A percentile compares a stretch with the other conserved stretches of the same genome.
phyloP scores from a whole-genome alignment of 2,113 vertebrate genomes.

The Sylvilagus bachmani region DNA sequence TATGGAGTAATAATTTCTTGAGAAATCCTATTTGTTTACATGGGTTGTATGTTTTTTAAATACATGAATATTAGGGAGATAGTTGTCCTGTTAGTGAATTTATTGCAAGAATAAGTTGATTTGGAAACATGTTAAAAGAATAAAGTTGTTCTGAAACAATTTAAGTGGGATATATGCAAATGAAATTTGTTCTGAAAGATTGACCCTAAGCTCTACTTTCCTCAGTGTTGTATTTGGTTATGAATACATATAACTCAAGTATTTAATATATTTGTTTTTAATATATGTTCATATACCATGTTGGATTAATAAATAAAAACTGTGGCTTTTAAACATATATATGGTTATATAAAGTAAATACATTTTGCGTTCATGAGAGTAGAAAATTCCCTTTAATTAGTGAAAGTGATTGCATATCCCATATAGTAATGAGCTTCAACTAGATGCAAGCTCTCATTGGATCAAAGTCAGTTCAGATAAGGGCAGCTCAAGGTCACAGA shows the following conservation, averaged over 20 bases:
- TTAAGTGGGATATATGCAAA: background rate
- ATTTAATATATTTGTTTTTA: background rate
- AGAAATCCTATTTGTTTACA: constrained; percentile 50
- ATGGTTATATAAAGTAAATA: background rate
- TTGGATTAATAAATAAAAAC: constrained; percentile 66
- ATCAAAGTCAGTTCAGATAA: constrained; percentile 91
- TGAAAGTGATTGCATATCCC: constrained; percentile 87
- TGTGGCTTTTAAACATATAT: background rate
- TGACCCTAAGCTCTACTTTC: background rate
- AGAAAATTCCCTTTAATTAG: constrained; percentile 88
- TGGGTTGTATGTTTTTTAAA: background rate
- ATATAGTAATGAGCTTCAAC: constrained; percentile 87
- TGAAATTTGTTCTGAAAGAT: constrained; percentile 54
- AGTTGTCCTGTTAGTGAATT: constrained; percentile 32
- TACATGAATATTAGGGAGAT: constrained; percentile 16
- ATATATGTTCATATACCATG: constrained; percentile 5
- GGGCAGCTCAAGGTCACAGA: constrained; percentile 91
- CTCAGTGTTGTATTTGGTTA: background rate
- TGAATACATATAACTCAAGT: background rate
- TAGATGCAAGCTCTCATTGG: constrained; percentile 85
- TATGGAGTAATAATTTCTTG: constrained; percentile 67
- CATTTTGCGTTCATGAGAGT: constrained; percentile 71
- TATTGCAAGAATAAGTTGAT: constrained; percentile 35
- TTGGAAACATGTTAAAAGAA: constrained; percentile 39
- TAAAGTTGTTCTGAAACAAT: constrained; percentile 39